These are phyloP conservation scores for Drosophila repletoides DNA, from an alignment of 1,140 invertebrate genomes.

Conservation along the genomic window DNA sequence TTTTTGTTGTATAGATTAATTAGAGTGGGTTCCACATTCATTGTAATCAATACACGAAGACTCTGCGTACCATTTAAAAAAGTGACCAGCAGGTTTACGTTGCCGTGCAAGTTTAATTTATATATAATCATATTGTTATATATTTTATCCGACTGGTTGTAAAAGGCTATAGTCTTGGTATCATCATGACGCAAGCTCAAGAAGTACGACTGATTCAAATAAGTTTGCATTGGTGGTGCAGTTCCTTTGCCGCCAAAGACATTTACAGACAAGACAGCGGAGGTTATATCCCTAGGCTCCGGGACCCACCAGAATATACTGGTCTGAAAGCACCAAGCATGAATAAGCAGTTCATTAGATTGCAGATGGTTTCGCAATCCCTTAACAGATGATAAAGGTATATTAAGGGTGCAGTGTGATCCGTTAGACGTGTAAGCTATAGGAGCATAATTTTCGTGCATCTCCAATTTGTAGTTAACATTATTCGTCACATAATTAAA, in stretches of 20 bases:
- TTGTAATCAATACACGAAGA: conserved; percentile 8
- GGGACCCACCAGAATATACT: conserved; percentile 30
- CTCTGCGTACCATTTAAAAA: background rate
- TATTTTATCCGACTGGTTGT: background rate
- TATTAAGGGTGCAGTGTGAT: background rate
- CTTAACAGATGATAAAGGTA: background rate
- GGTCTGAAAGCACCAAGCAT: conserved; percentile 9
- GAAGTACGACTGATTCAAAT: background rate
- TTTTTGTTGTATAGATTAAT: background rate
- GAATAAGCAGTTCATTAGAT: background rate
- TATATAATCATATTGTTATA: conserved; percentile 5
- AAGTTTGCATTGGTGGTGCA: background rate
- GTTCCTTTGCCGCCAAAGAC: background rate
- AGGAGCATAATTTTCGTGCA: background rate
- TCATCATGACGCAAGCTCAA: background rate
- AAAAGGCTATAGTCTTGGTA: background rate
- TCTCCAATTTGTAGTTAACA: background rate
- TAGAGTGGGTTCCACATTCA: conserved; percentile 12
- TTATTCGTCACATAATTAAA: background rate
- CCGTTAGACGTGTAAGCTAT: background rate
- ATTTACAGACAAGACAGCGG: conserved; percentile 3
- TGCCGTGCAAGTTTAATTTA: background rate
- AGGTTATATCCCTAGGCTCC: background rate
- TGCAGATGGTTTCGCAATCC: background rate
- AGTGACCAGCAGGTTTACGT: background rate